These are phyloP conservation scores for Phyllostomus hastatus DNA, from an alignment of 2,113 vertebrate genomes.

Conservation along the genomic window DNA sequence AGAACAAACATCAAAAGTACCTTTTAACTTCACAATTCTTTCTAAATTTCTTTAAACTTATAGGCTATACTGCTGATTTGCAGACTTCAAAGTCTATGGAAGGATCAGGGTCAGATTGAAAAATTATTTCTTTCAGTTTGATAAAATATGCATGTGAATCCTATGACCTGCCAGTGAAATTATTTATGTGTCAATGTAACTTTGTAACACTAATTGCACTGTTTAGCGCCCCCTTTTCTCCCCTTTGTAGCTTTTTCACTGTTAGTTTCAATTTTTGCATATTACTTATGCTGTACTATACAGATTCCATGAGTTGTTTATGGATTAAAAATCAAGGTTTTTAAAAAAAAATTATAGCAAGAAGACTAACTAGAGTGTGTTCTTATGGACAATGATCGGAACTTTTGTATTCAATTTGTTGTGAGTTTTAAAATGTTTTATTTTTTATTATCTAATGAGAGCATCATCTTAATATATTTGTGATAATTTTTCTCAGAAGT, in stretches of 20 bases:
- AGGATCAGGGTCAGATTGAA: slow-evolving; percentile 83
- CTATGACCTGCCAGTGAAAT: slow-evolving; percentile 81
- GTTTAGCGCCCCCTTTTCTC: slow-evolving; percentile 58
- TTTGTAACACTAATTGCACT: slow-evolving; percentile 82
- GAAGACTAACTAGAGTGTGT: neutral
- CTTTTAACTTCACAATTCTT: slow-evolving; percentile 88
- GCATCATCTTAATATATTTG: neutral
- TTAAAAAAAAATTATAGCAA: neutral
- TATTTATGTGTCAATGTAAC: slow-evolving; percentile 84
- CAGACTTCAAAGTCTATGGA: slow-evolving; percentile 84
- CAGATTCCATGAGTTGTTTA: neutral
- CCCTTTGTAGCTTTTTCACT: slow-evolving; percentile 41
- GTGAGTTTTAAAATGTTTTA: neutral
- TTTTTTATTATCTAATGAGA: slow-evolving; percentile 3
- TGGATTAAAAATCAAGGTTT: neutral
- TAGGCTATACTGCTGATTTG: slow-evolving; percentile 85
- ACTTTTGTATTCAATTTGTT: neutral
- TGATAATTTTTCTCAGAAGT: slow-evolving; percentile 25
- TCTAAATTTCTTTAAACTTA: slow-evolving; percentile 88
- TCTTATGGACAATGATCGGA: neutral
- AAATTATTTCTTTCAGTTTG: slow-evolving; percentile 83
- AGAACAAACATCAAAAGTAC: slow-evolving; percentile 88
- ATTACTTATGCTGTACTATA: slow-evolving; percentile 35
- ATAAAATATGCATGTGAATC: slow-evolving; percentile 87
- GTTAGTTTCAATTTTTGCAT: slow-evolving; percentile 54